phyloP scores from a whole-genome alignment of 2,113 vertebrate species.

The Cololabis saira region DNA sequence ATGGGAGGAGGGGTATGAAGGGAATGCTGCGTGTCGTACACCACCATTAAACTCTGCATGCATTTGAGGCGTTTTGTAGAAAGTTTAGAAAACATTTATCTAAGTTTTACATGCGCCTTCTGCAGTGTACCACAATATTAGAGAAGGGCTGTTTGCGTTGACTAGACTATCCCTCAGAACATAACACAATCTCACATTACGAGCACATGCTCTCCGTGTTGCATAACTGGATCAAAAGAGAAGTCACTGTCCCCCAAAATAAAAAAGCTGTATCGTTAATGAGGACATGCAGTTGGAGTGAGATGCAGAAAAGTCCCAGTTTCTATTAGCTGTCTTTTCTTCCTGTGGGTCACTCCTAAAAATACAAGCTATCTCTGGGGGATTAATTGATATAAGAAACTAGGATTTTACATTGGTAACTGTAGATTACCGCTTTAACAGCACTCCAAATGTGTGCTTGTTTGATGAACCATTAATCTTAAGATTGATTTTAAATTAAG shows the following conservation, averaged over 20 bases:
- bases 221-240: conserved; percentile 74
- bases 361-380: conserved; percentile 49
- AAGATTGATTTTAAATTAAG: conserved; percentile 1
- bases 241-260: conserved; percentile 64
- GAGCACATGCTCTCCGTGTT: conserved; percentile 68
- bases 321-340: conserved; percentile 66
- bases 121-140: conserved; percentile 15
- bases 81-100: background rate
- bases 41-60: conserved; percentile 17
- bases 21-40: conserved; percentile 42
- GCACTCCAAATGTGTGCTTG: background rate
- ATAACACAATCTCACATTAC: conserved; percentile 66
- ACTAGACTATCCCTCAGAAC: conserved; percentile 48
- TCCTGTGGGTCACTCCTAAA: conserved; percentile 71
- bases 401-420: conserved; percentile 13
- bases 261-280: conserved; percentile 70
- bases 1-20: conserved; percentile 48
- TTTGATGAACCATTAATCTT: conserved; percentile 27
- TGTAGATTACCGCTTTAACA: background rate
- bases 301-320: conserved; percentile 73
- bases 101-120: conserved; percentile 22
- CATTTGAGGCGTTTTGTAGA: conserved; percentile 5
- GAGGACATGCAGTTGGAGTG: conserved; percentile 73
- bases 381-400: conserved; percentile 37
- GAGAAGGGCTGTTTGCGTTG: conserved; percentile 13